Conservation (phyloP, 2,113 vertebrate genomes). For the Hepsetus odoe region DNA sequence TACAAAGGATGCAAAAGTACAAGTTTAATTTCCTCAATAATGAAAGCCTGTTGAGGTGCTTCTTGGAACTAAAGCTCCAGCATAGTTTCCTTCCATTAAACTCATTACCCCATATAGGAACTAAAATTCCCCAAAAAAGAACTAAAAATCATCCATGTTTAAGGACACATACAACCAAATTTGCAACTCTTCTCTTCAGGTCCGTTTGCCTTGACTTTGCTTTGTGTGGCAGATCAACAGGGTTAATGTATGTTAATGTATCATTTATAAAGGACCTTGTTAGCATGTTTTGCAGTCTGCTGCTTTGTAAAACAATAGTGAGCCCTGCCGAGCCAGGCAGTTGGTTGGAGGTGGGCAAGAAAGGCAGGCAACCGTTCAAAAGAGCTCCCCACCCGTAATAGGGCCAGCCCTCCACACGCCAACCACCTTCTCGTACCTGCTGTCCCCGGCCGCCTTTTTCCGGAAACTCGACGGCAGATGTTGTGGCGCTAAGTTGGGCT, state of each 20-base stretch:
- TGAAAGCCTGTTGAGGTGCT: not conserved
- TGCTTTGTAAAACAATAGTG: conserved; percentile 83
- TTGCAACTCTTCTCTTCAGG: conserved; percentile 38
- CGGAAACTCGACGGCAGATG: conserved; percentile 93
- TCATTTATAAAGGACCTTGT: conserved; percentile 85
- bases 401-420: conserved; percentile 62
- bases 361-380: conserved; percentile 75
- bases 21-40: not conserved
- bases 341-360: conserved; percentile 58
- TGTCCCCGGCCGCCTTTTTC: conserved; percentile 84
- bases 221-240: conserved; percentile 34
- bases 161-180: conserved; percentile 45
- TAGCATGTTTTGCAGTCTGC: conserved; percentile 75
- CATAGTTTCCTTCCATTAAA: conserved; percentile 43
- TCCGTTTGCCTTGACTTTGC: conserved; percentile 26
- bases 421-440: conserved; percentile 84
- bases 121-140: not conserved
- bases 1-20: not conserved
- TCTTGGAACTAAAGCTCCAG: conserved; percentile 15
- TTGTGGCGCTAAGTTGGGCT: conserved; percentile 83
- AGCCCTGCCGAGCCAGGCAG: conserved; percentile 69
- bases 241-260: conserved; percentile 71
- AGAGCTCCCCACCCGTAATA: conserved; percentile 73
- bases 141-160: not conserved
- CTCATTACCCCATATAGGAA: conserved; percentile 42